Evolutionary conservation across 2,113 vertebrate genomes (phyloP).

Genomic region (Sorex araneus): DNA sequence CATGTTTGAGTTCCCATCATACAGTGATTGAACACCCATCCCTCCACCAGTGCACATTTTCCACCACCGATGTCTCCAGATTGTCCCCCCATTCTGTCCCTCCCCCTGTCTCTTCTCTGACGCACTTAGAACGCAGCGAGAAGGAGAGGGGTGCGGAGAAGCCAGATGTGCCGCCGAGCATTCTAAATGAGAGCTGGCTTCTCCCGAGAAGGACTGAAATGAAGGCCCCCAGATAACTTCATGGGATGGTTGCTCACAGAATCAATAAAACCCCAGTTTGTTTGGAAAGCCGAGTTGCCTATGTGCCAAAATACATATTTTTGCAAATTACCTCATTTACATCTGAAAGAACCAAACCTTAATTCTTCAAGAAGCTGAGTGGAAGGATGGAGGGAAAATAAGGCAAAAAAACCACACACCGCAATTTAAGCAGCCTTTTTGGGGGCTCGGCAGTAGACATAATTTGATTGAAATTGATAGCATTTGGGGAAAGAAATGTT

Average conservation of each 20-base stretch:
- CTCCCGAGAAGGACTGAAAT: conserved; percentile 86
- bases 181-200: conserved; percentile 80
- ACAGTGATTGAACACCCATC: too few species aligned
- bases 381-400: conserved; percentile 71
- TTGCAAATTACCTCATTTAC: conserved; percentile 91
- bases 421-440: conserved; percentile 69
- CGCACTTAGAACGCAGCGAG: background rate
- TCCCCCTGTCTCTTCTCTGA: background rate
- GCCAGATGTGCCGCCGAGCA: conserved; percentile 48
- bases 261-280: conserved; percentile 86
- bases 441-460: conserved; percentile 51
- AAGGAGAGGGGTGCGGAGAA: conserved; percentile 60
- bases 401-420: background rate
- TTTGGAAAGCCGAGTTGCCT: conserved; percentile 88
- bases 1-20: too few species aligned
- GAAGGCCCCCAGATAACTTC: conserved; percentile 82
- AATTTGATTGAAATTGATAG: conserved; percentile 83
- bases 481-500: conserved; percentile 70
- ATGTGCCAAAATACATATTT: conserved; percentile 89
- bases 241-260: conserved; percentile 80
- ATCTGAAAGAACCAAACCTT: conserved; percentile 90
- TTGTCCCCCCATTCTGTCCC: too few species aligned
- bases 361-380: conserved; percentile 85
- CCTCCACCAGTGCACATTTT: too few species aligned
- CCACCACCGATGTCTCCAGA: too few species aligned